phyloP scores from a whole-genome alignment of 1,140 invertebrate species.

The Rhopalosiphum padi region DNA sequence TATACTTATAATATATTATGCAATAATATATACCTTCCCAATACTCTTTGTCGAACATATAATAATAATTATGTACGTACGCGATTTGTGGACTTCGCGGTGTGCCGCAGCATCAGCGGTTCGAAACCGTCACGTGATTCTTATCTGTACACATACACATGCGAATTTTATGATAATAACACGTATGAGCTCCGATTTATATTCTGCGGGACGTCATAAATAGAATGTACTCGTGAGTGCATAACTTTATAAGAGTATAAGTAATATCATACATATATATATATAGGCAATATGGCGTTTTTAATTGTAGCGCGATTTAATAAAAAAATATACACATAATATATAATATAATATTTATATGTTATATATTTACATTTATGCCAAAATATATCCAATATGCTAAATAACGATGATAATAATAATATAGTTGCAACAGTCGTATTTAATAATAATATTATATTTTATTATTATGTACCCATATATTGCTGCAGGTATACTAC shows the following conservation, averaged over 20 bases:
- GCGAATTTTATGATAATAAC: neutral
- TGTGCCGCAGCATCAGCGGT: neutral
- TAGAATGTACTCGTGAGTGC: neutral
- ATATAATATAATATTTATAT: neutral
- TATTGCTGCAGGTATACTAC: neutral
- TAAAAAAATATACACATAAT: neutral
- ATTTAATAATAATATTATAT: neutral
- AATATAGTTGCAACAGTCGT: neutral
- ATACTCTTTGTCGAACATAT: neutral
- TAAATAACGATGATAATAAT: neutral
- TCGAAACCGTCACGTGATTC: neutral
- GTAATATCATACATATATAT: neutral
- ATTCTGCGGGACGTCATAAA: neutral
- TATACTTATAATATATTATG: too few species aligned
- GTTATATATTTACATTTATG: neutral
- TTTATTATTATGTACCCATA: neutral
- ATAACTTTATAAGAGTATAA: neutral
- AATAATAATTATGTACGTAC: neutral
- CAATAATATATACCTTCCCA: neutral
- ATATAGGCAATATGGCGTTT: neutral
- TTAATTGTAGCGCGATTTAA: slow-evolving; percentile 12
- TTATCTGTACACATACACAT: neutral
- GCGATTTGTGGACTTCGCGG: neutral
- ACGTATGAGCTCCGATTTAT: neutral
- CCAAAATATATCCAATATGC: neutral